phyloP scores from a whole-genome alignment of 1,140 invertebrate genomes.

The Theocolax elegans region DNA sequence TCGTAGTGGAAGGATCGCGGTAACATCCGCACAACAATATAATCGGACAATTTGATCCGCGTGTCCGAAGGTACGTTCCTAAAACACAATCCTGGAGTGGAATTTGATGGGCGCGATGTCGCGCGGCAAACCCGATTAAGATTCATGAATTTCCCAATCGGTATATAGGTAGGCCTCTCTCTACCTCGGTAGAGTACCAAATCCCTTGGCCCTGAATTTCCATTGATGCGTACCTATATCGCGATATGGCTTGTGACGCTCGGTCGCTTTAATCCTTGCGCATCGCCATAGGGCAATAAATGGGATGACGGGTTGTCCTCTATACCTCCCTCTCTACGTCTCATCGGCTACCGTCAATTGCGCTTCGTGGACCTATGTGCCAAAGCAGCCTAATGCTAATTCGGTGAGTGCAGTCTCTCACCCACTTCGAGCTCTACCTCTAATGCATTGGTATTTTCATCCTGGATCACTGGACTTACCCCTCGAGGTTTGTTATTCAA shows the following conservation, averaged over 20 bases:
- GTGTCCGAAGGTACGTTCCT: background rate
- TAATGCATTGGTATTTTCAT: too few species aligned
- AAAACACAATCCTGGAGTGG: background rate
- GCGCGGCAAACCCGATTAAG: conserved; percentile 33
- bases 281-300: conserved; percentile 5
- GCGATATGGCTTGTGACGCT: background rate
- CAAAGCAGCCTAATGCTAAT: too few species aligned
- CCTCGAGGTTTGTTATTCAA: too few species aligned
- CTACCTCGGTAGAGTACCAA: conserved; percentile 13
- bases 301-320: conserved; percentile 2
- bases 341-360: too few species aligned
- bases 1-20: too few species aligned
- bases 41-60: conserved; percentile 36
- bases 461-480: too few species aligned
- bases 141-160: conserved; percentile 33
- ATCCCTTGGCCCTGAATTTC: conserved; percentile 2
- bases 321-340: too few species aligned
- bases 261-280: background rate
- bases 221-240: background rate
- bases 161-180: background rate
- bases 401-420: background rate
- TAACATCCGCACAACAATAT: background rate
- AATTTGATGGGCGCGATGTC: too few species aligned
- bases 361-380: too few species aligned
- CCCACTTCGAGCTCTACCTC: too few species aligned